Base-by-base conservation (phyloP, 2,797 vertebrate species). In the Lemur catta region DNA sequence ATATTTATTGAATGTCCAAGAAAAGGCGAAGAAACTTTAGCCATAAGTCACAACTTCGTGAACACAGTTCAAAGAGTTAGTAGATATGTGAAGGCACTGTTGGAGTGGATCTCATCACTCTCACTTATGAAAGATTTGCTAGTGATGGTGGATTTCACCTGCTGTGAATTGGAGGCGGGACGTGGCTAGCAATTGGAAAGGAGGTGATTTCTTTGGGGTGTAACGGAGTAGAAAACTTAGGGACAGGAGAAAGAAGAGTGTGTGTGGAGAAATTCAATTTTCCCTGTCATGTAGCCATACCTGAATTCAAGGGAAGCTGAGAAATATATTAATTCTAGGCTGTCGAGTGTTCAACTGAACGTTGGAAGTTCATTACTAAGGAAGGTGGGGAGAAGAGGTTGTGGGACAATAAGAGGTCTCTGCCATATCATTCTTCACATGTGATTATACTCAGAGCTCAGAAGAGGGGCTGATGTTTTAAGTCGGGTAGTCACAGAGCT, bases 271-370 rank as follows among this genome's bases (percentile, higher is more conserved):
- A 67, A 57, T 81, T 78, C 4, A 35, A 14, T 72, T 57, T 88
- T 17, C 48, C 63, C 46, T 9, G 0, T 93, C 80, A 84, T 30
- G 48, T 17, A 93, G 65, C 87, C 52, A 59, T 24, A 81, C n/a
- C 33, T 67, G 72, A 87, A 89, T 92, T 35, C 57, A 46, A 79
- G n/a, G 69, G 38, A 82, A 93, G 59, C 84, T 69, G 79, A 92
- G 71, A 90, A 74, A 75, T 84, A n/a, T 48, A 74, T 87, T 69
- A 78, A 89, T 84, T 94, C 57, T 80, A 78, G 67, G 74, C 48
- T 80, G 30, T 46, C 26, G 52, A 33, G 26, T n/a, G 10, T 84
- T 84, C 20, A 38, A 6, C 63, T 90, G 38, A 81, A 38, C 38
- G 55, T 24, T 72, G 59, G 65, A n/a, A 69, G 4, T 82, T 85